Evolutionary conservation across 2,797 vertebrate genomes (phyloP).

Genomic region (Jordanella pulchra): DNA sequence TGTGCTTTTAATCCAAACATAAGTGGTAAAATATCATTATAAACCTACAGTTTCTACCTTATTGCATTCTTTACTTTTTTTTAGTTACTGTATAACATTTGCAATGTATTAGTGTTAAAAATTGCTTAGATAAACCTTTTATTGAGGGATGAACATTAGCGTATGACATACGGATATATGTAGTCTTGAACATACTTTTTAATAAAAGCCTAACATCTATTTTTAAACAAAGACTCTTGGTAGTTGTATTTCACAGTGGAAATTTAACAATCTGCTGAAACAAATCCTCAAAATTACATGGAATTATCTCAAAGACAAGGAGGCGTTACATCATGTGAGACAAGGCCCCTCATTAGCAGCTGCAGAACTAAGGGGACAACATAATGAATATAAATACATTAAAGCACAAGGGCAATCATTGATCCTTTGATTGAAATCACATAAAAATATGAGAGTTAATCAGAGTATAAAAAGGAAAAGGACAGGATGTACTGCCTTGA

Average conservation of each 20-base stretch:
- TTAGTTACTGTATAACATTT: background rate
- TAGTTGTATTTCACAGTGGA: slow-evolving; percentile 4
- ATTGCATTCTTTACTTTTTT: background rate
- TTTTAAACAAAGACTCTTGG: slow-evolving; percentile 9
- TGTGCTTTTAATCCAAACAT: background rate
- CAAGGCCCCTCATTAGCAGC: slow-evolving; percentile 13
- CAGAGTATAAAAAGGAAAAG: background rate
- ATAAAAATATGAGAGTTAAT: background rate
- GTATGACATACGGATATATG: slow-evolving; percentile 13
- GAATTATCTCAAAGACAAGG: slow-evolving; percentile 24
- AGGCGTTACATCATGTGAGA: slow-evolving; percentile 25
- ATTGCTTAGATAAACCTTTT: slow-evolving; percentile 15
- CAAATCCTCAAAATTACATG: slow-evolving; percentile 26
- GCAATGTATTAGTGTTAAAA: background rate
- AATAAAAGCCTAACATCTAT: slow-evolving; percentile 12
- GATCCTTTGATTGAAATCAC: slow-evolving; percentile 2
- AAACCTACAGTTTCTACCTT: background rate
- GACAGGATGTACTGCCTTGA: background rate
- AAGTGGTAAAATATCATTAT: background rate
- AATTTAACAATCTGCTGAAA: slow-evolving; percentile 26
- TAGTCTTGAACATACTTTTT: background rate
- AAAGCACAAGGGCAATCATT: background rate
- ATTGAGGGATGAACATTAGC: slow-evolving; percentile 1
- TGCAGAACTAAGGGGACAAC: slow-evolving; percentile 3
- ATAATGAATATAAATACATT: slow-evolving; percentile 1